A percentile compares a stretch with the other conserved stretches of the same genome.
phyloP scores from a whole-genome alignment of 2,888 invertebrate species.

The Temnothorax ravouxi region DNA sequence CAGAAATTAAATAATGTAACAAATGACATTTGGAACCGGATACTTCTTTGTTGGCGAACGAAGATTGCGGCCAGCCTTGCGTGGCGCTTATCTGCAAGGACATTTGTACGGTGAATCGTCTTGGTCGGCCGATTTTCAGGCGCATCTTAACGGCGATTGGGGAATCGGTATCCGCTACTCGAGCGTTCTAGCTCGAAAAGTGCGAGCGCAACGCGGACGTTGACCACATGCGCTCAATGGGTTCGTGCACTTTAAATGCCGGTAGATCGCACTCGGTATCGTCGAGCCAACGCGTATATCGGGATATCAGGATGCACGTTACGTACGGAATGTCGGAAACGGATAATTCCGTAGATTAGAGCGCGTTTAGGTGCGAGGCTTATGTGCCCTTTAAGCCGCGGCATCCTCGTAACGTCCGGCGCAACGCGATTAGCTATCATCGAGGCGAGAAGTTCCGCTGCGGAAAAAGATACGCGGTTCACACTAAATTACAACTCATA shows the following conservation, averaged over 20 bases:
- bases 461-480: background rate
- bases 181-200: constrained; percentile 34
- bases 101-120: constrained; percentile 52
- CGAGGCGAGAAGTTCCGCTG: background rate
- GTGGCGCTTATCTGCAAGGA: constrained; percentile 57
- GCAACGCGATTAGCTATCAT: constrained; percentile 55
- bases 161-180: constrained; percentile 59
- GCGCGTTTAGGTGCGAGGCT: constrained; percentile 54
- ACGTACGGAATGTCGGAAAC: constrained; percentile 56
- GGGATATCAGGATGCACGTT: constrained; percentile 55
- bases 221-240: constrained; percentile 63
- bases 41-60: constrained; percentile 39
- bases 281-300: constrained; percentile 30
- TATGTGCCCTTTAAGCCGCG: constrained; percentile 67
- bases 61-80: constrained; percentile 42
- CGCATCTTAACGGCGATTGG: constrained; percentile 61
- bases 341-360: constrained; percentile 74
- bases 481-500: constrained; percentile 1
- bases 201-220: constrained; percentile 44
- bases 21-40: constrained; percentile 3
- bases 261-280: constrained; percentile 53
- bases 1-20: constrained; percentile 17
- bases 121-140: constrained; percentile 42
- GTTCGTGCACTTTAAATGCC: constrained; percentile 63
- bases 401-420: constrained; percentile 55